These are phyloP conservation scores for Brachionichthys hirsutus DNA, from an alignment of 2,113 vertebrate genomes.

Conservation along the genomic window DNA sequence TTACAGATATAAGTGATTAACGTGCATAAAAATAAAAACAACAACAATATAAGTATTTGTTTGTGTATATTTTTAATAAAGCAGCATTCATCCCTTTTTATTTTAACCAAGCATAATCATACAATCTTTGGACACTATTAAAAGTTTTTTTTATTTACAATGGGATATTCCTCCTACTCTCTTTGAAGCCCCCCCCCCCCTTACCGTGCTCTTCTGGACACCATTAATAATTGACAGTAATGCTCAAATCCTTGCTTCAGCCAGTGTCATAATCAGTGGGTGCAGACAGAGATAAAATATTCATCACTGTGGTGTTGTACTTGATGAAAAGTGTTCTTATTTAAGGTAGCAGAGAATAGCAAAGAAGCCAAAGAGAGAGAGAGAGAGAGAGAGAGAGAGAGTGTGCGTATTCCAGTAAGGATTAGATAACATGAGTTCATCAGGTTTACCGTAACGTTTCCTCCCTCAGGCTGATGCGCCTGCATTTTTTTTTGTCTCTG, in stretches of 20 bases:
- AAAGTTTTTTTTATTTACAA: slow-evolving; percentile 20
- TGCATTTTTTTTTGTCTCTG: slow-evolving; percentile 50
- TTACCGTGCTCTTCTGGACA: slow-evolving; percentile 34
- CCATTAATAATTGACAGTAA: slow-evolving; percentile 62
- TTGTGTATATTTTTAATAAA: too few species aligned
- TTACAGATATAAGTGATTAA: too few species aligned
- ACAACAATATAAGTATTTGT: too few species aligned
- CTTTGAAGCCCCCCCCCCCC: slow-evolving; percentile 14
- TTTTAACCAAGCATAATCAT: slow-evolving; percentile 7
- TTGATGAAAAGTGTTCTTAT: slow-evolving; percentile 40
- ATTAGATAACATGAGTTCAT: slow-evolving; percentile 76
- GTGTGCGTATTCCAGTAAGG: slow-evolving; percentile 47
- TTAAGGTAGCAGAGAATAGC: slow-evolving; percentile 30
- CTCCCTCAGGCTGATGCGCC: slow-evolving; percentile 61
- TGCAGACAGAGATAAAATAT: slow-evolving; percentile 51
- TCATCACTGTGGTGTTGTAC: slow-evolving; percentile 34
- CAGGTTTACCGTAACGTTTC: slow-evolving; percentile 67
- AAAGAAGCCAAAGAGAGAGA: slow-evolving; percentile 14
- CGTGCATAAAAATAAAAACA: too few species aligned
- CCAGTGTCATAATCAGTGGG: slow-evolving; percentile 46
- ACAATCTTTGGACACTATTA: slow-evolving; percentile 7
- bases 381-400: slow-evolving; percentile 14
- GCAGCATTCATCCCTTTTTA: background rate
- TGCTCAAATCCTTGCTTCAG: slow-evolving; percentile 38
- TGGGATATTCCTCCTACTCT: slow-evolving; percentile 4